Evolutionary conservation across 2,888 invertebrate genomes (phyloP).

Genomic region (Trissolcus brochymenae): DNA sequence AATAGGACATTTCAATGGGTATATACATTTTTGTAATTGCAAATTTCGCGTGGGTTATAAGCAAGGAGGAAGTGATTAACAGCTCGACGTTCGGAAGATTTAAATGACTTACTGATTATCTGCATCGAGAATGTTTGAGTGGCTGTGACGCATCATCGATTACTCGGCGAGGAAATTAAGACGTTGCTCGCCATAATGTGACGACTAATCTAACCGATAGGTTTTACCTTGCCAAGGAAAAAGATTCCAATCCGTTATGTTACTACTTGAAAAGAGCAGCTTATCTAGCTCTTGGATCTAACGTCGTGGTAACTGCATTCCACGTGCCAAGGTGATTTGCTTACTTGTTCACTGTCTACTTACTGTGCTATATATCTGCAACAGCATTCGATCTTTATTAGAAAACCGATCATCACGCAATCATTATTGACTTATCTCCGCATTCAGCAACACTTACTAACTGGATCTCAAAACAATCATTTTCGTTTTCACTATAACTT

Average conservation of each 20-base stretch:
- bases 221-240: conserved; percentile 50
- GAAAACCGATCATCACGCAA: conserved; percentile 37
- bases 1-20: background rate
- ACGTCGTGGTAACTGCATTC: conserved; percentile 55
- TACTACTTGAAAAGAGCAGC: conserved; percentile 53
- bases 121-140: conserved; percentile 25
- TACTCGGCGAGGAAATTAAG: conserved; percentile 42
- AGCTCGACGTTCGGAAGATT: conserved; percentile 16
- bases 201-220: conserved; percentile 39
- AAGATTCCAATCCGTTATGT: conserved; percentile 52
- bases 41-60: background rate
- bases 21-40: background rate
- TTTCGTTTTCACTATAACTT: no score
- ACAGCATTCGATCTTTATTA: conserved; percentile 35
- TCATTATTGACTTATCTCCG: no score
- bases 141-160: conserved; percentile 42
- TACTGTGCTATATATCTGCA: conserved; percentile 38
- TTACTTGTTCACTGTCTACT: conserved; percentile 47
- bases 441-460: background rate
- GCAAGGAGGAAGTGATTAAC: conserved; percentile 24
- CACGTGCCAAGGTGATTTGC: conserved; percentile 59
- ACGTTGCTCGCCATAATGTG: conserved; percentile 32
- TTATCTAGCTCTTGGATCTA: conserved; percentile 55
- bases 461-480: background rate
- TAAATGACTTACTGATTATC: conserved; percentile 22